Conservation (phyloP, 1,140 invertebrate species). For the Whitmania pigra region DNA sequence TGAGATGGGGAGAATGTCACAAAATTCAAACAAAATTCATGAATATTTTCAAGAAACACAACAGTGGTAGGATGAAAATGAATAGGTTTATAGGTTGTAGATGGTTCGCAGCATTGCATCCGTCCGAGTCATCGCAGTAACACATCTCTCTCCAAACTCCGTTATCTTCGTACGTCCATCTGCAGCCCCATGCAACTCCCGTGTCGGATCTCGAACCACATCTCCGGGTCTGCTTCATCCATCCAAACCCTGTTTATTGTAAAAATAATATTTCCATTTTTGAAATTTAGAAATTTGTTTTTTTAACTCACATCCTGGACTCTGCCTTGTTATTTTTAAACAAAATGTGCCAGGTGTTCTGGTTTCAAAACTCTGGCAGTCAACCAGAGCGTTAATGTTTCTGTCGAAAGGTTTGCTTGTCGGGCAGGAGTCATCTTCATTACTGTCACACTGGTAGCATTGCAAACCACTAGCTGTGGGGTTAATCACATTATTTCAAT, state of each 20-base stretch:
- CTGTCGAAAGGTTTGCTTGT: slow-evolving; percentile 35
- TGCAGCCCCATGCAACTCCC: slow-evolving; percentile 42
- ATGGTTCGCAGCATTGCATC: slow-evolving; percentile 33
- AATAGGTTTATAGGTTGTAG: slow-evolving; percentile 12
- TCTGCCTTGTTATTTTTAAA: slow-evolving; percentile 41
- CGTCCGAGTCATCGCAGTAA: slow-evolving; percentile 39
- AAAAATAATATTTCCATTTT: too few species aligned
- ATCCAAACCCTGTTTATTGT: slow-evolving; percentile 34
- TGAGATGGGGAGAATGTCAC: too few species aligned
- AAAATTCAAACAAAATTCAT: too few species aligned
- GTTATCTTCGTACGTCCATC: slow-evolving; percentile 39
- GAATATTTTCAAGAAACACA: too few species aligned
- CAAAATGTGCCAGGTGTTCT: slow-evolving; percentile 41
- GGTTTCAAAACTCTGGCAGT: slow-evolving; percentile 42
- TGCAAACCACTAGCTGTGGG: slow-evolving; percentile 35
- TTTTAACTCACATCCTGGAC: slow-evolving; percentile 39
- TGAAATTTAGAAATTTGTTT: too few species aligned
- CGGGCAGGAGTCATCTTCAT: slow-evolving; percentile 41
- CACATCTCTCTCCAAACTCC: slow-evolving; percentile 41
- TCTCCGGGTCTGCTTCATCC: slow-evolving; percentile 41
- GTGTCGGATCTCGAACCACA: slow-evolving; percentile 40
- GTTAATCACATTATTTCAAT: too few species aligned
- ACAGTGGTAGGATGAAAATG: not conserved
- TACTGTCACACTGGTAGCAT: slow-evolving; percentile 44
- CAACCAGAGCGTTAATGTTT: slow-evolving; percentile 38